Percentiles rank a stretch among this genome's conserved stretches.
These are phyloP conservation scores for Panonychus citri DNA, from an alignment of 1,140 invertebrate genomes.

Conservation along the genomic window DNA sequence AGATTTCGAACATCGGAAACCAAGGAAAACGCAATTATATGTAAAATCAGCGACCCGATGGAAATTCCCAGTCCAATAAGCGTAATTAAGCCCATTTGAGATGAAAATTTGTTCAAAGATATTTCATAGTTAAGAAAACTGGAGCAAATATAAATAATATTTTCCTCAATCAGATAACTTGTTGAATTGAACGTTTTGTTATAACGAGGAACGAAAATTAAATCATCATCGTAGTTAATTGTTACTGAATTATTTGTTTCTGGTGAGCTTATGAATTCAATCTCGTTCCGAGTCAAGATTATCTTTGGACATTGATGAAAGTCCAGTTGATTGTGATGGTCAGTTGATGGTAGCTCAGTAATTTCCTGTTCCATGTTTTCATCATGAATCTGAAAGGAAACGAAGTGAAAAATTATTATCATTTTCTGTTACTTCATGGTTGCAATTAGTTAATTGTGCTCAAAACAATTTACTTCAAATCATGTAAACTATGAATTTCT, in stretches of 20 bases:
- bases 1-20: constrained; percentile 28
- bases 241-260: not conserved
- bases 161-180: not conserved
- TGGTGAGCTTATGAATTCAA: not conserved
- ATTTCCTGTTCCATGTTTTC: too few species aligned
- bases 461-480: too few species aligned
- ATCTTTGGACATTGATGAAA: too few species aligned
- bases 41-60: constrained; percentile 25
- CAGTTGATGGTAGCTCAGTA: too few species aligned
- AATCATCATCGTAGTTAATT: not conserved
- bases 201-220: not conserved
- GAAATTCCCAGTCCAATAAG: constrained; percentile 26
- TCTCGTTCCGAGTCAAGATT: too few species aligned
- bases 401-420: too few species aligned
- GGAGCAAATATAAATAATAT: not conserved
- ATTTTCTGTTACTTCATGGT: too few species aligned
- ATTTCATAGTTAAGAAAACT: not conserved
- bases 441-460: too few species aligned
- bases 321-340: too few species aligned
- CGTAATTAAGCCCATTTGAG: constrained; percentile 25
- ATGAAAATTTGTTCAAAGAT: constrained; percentile 1
- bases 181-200: not conserved
- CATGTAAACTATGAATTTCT: too few species aligned
- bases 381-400: too few species aligned
- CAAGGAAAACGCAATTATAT: constrained; percentile 25